phyloP scores from a whole-genome alignment of 1,140 invertebrate species.

The Hylyphantes graminicola region DNA sequence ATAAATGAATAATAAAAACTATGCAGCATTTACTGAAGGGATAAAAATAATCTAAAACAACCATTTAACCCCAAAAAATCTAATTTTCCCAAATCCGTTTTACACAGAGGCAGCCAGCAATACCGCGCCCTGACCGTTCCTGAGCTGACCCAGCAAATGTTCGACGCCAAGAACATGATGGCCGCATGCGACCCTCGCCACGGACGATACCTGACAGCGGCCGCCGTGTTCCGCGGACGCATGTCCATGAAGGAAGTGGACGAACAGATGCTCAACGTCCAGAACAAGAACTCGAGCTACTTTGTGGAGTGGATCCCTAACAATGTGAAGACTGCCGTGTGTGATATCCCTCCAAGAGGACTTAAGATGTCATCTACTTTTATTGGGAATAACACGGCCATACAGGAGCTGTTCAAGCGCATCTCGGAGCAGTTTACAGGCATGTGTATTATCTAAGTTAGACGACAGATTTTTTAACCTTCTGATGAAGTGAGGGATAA shows the following conservation, averaged over 20 bases:
- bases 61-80: no score
- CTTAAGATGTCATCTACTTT: slow-evolving; percentile 71
- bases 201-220: slow-evolving; percentile 89
- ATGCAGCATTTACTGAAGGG: no score
- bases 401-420: slow-evolving; percentile 69
- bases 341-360: slow-evolving; percentile 69
- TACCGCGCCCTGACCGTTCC: slow-evolving; percentile 72
- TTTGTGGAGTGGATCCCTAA: slow-evolving; percentile 71
- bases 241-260: slow-evolving; percentile 95
- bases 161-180: slow-evolving; percentile 82
- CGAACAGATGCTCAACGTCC: slow-evolving; percentile 80
- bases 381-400: slow-evolving; percentile 68
- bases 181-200: slow-evolving; percentile 77
- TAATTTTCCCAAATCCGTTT: no score
- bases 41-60: no score
- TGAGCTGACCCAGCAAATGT: slow-evolving; percentile 75
- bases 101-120: slow-evolving; percentile 68
- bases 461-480: no score
- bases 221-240: slow-evolving; percentile 90
- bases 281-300: slow-evolving; percentile 76
- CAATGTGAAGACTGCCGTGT: slow-evolving; percentile 70
- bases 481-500: no score
- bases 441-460: neutral
- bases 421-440: slow-evolving; percentile 68
- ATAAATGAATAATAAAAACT: no score